These are phyloP conservation scores for Tetragonula clypearis DNA, from an alignment of 1,140 invertebrate species.

Conservation along the genomic window DNA sequence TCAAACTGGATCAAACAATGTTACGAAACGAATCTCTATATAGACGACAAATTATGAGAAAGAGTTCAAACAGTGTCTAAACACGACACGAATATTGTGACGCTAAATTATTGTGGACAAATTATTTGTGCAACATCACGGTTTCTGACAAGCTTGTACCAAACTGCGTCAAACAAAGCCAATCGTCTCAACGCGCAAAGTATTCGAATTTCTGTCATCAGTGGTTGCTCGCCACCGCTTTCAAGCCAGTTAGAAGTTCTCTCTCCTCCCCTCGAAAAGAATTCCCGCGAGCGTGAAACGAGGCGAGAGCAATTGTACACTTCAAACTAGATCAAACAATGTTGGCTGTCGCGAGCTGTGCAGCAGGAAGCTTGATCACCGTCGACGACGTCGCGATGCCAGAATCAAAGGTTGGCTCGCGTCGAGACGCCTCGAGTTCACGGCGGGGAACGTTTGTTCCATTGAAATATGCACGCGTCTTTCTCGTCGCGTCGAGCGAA, in stretches of 20 bases:
- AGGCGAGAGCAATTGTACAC: neutral
- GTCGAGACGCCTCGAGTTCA: neutral
- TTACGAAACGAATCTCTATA: too few relatives aligned
- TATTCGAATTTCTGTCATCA: too few relatives aligned
- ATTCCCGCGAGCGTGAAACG: neutral
- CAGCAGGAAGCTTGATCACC: neutral
- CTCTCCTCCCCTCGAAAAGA: neutral
- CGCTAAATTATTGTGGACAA: too few relatives aligned
- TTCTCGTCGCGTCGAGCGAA: neutral
- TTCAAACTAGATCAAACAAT: neutral
- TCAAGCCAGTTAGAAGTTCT: neutral
- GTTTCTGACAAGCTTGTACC: too few relatives aligned
- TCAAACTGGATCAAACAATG: neutral
- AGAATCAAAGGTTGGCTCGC: neutral
- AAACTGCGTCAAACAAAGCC: neutral
- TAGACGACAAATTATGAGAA: too few relatives aligned
- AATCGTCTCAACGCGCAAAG: neutral
- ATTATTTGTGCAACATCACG: too few relatives aligned
- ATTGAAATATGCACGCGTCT: slow-evolving; percentile 11
- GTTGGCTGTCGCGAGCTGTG: neutral
- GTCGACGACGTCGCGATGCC: neutral
- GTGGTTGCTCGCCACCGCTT: too few relatives aligned
- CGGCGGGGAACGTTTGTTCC: neutral
- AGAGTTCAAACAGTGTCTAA: too few relatives aligned
- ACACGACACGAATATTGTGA: too few relatives aligned